These are phyloP conservation scores for Podocnemis expansa DNA, from an alignment of 2,113 vertebrate genomes.

Conservation along the genomic window DNA sequence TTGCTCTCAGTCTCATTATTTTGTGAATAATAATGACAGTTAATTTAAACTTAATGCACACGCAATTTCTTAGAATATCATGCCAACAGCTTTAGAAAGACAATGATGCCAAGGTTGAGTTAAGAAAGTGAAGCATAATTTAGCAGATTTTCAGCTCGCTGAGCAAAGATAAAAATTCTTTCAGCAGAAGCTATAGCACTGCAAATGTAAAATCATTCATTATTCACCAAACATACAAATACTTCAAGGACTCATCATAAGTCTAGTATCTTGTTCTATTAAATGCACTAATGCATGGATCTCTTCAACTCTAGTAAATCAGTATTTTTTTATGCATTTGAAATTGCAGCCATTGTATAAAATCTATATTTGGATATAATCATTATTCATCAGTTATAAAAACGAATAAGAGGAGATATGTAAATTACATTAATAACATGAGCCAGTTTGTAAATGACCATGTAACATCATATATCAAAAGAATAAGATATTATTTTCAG, in stretches of 20 bases:
- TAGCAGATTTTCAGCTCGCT: slow-evolving; percentile 47
- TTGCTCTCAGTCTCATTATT: slow-evolving; percentile 66
- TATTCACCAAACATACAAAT: slow-evolving; percentile 38
- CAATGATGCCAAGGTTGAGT: slow-evolving; percentile 39
- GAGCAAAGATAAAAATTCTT: slow-evolving; percentile 58
- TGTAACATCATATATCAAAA: not conserved
- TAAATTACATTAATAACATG: not conserved
- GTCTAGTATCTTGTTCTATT: not conserved
- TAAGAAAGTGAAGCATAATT: slow-evolving; percentile 54
- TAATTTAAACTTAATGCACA: slow-evolving; percentile 75
- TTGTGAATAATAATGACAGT: slow-evolving; percentile 72
- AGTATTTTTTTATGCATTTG: not conserved
- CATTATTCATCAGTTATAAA: not conserved
- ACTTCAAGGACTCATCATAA: slow-evolving; percentile 26
- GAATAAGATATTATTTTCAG: not conserved
- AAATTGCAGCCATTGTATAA: not conserved
- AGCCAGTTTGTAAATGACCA: not conserved
- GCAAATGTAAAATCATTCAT: slow-evolving; percentile 52
- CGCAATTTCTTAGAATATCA: slow-evolving; percentile 65
- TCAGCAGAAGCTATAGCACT: not conserved
- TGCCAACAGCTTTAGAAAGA: slow-evolving; percentile 57
- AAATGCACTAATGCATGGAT: not conserved
- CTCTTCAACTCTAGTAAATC: not conserved
- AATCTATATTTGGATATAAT: not conserved
- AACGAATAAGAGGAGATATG: not conserved